Percentiles rank a stretch among this genome's conserved stretches.
Conservation (phyloP, 2,113 vertebrate genomes). For the Falco punctatus region DNA sequence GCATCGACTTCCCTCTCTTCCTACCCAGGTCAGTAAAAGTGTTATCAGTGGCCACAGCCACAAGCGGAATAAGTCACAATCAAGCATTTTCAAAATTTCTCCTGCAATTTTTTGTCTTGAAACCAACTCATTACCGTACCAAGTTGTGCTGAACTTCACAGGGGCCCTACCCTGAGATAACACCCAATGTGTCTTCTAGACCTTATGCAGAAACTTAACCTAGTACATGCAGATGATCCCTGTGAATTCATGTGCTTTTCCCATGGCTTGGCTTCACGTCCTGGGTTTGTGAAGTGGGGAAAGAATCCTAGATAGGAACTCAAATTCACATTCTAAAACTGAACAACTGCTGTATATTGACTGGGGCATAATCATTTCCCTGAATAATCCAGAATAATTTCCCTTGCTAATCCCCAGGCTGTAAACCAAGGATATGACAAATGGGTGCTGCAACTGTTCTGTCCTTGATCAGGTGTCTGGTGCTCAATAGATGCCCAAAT, state of each 20-base stretch:
- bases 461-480: neutral
- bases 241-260: neutral
- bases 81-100: neutral
- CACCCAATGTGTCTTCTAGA: neutral
- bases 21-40: neutral
- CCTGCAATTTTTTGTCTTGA: neutral
- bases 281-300: neutral
- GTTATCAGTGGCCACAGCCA: neutral
- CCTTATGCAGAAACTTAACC: neutral
- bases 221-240: neutral
- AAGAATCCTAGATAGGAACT: neutral
- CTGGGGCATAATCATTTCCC: neutral
- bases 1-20: neutral
- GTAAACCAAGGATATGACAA: neutral
- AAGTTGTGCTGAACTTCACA: neutral
- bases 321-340: neutral
- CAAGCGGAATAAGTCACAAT: neutral
- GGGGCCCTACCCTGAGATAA: neutral
- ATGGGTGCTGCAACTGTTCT: neutral
- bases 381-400: neutral
- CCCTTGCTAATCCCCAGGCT: neutral
- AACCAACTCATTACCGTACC: neutral
- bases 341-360: neutral
- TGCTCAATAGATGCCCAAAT: neutral
- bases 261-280: neutral